Base-by-base conservation (phyloP, 2,888 invertebrate genomes). In the Heteromyza rotundicornis region DNA sequence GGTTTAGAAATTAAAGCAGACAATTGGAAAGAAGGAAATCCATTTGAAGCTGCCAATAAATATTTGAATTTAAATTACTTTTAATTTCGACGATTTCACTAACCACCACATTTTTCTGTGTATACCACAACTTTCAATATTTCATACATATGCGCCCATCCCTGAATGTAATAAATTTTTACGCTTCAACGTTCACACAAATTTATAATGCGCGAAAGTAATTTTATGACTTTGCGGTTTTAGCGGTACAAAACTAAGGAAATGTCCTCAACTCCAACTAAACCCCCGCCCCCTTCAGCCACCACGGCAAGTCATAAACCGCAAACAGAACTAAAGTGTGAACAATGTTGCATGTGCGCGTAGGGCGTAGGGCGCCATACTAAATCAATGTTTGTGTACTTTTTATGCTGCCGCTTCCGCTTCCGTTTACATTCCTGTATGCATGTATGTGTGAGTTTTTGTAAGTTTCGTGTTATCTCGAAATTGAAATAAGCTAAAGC, bases 191-290 rank as follows among this genome's bases (percentile, higher is more conserved):
- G 74, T 72, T 32, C n/a, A 14, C 50, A 57, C 57, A 77, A 78
- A 80, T 79, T 80, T 78, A 79, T 76, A 79, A 80, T 78, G 78
- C 80, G 79, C 78, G 80, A 75, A 79, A 80, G 79, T 78, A 79
- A 80, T 79, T 79, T 79, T 79, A 79, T 77, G 79, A 79, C 80
- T 79, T 78, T 77, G 79, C 72, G 80, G 79, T 76, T 76, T 77
- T 67, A 68, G 62, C 63, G 63, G 62, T 57, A 66, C 49, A 47
- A 52, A 62, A 58, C 62, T 54, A 36, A 62, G 54, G 16, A 35
- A 51, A 47, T 40, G 40, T 20, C 47, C 7, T 5, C 47, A 5
- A 17, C 47, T 47, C 27, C 5, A 32, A 8, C 5, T 12, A 32
- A 40, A 47, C 47, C 2, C 20, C 17, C 20, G 3, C 47, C 20